Percentiles rank a stretch among this genome's conserved stretches.
phyloP scores from a whole-genome alignment of 2,797 vertebrate species.

The Clarias fuscus region DNA sequence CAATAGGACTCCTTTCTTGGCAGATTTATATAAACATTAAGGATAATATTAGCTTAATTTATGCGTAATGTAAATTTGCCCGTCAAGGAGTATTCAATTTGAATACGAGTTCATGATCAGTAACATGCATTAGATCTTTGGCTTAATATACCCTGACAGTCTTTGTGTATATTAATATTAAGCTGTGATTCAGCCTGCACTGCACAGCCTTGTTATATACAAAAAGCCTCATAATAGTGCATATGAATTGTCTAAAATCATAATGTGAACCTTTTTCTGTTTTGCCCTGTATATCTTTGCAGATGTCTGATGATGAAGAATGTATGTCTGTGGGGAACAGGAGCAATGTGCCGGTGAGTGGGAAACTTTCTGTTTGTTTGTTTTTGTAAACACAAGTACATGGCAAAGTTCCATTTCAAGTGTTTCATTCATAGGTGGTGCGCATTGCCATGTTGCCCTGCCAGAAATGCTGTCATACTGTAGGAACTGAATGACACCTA shows the following conservation, averaged over 20 bases:
- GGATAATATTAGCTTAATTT: background rate
- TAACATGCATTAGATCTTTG: background rate
- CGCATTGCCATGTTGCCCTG: background rate
- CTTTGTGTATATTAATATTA: background rate
- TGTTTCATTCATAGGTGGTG: background rate
- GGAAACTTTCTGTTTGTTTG: background rate
- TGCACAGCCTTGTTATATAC: background rate
- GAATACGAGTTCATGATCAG: background rate
- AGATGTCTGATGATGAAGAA: conserved; percentile 95
- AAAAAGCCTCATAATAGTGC: background rate
- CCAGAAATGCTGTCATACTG: too few species aligned
- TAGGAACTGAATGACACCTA: background rate
- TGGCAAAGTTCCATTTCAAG: background rate
- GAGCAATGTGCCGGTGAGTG: conserved; percentile 90
- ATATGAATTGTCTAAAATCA: background rate
- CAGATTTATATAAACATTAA: background rate
- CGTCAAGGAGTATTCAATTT: background rate
- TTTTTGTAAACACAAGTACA: background rate
- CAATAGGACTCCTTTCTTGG: background rate
- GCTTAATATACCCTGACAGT: background rate
- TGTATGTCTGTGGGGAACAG: conserved; percentile 88
- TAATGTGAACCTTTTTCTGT: background rate
- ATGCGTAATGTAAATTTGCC: background rate
- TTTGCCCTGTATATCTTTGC: conserved; percentile 13
- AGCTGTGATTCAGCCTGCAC: background rate